A percentile compares a stretch with the other conserved stretches of the same genome.
Conservation (phyloP, 2,888 invertebrate species). For the Tolmerus cingulatus region DNA sequence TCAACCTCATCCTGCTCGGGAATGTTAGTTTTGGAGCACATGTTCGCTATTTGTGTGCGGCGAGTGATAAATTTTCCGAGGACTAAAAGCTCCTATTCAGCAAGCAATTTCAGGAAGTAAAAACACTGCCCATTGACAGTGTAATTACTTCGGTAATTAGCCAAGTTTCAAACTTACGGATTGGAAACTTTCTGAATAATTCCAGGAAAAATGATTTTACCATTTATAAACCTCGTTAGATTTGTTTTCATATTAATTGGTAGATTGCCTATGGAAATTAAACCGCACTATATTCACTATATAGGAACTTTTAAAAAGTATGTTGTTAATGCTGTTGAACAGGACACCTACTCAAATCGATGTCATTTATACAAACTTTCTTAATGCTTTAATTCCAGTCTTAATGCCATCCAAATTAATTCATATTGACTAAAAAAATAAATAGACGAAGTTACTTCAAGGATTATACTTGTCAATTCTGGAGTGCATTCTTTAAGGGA, state of each 20-base stretch:
- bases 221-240: background rate
- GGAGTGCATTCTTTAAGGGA: no score
- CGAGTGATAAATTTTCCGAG: conserved; percentile 32
- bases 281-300: no score
- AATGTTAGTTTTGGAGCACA: conserved; percentile 34
- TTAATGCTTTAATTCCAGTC: no score
- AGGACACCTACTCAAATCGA: no score
- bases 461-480: no score
- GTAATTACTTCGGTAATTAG: conserved; percentile 18
- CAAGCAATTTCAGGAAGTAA: background rate
- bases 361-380: no score
- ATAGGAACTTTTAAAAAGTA: no score
- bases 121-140: conserved; percentile 5
- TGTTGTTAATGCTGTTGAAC: no score
- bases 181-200: background rate
- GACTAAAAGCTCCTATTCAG: background rate
- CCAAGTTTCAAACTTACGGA: background rate
- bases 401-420: no score
- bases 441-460: no score
- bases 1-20: conserved; percentile 21
- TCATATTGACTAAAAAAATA: no score
- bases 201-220: background rate
- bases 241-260: background rate
- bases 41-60: conserved; percentile 39
- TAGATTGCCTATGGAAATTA: no score